Percentiles rank a stretch among this genome's conserved stretches.
These are phyloP conservation scores for Temnothorax rugatulus DNA, from an alignment of 2,888 invertebrate species.

Conservation along the genomic window DNA sequence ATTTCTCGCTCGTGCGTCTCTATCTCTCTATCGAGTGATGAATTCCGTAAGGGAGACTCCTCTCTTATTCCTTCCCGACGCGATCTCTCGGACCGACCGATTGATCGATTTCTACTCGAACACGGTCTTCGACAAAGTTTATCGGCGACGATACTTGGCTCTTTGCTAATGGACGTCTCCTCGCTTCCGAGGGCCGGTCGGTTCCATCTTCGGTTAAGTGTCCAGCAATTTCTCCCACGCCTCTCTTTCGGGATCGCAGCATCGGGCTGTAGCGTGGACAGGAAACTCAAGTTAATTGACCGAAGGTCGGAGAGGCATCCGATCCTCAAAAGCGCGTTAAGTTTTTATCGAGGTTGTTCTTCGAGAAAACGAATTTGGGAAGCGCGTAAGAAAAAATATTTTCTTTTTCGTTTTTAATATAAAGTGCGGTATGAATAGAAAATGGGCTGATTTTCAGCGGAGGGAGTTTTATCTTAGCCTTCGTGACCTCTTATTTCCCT, in stretches of 20 bases:
- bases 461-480: conserved; percentile 2
- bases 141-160: conserved; percentile 48
- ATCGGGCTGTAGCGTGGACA: neutral
- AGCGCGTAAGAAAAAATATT: conserved; percentile 36
- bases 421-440: conserved; percentile 27
- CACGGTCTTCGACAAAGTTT: conserved; percentile 33
- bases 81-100: conserved; percentile 35
- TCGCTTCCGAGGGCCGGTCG: conserved; percentile 11
- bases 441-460: conserved; percentile 11
- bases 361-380: conserved; percentile 12
- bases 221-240: conserved; percentile 18
- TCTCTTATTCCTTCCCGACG: conserved; percentile 19
- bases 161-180: conserved; percentile 51
- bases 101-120: conserved; percentile 36
- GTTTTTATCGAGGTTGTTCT: conserved; percentile 18
- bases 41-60: conserved; percentile 17
- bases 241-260: neutral
- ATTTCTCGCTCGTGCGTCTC: neutral
- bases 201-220: conserved; percentile 30
- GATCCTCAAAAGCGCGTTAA: neutral
- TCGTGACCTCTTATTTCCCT: neutral
- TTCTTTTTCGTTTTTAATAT: conserved; percentile 25
- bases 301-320: neutral
- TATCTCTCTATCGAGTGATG: conserved; percentile 3
- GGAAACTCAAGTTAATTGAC: conserved; percentile 16